Evolutionary conservation across 2,797 vertebrate species (phyloP).

Genomic region (Lindbergichthys nudifrons): DNA sequence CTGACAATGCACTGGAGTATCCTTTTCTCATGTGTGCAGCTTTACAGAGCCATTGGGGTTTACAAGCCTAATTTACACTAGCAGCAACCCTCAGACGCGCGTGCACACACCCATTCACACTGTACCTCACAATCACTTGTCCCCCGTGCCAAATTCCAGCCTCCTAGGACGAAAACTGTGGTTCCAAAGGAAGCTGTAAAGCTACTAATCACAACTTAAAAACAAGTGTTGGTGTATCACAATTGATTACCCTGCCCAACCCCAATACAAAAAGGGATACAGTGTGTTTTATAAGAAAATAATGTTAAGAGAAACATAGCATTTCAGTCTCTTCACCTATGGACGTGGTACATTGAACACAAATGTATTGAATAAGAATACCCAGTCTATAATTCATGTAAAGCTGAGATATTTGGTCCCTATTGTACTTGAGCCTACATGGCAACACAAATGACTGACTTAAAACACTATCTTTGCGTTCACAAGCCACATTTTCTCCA

Average conservation of each 20-base stretch:
- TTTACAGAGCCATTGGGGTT: neutral
- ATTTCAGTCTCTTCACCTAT: neutral
- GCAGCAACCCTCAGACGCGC: too few species aligned
- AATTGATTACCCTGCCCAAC: neutral
- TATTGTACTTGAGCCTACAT: neutral
- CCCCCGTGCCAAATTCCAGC: too few species aligned
- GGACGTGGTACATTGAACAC: neutral
- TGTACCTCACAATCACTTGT: too few species aligned
- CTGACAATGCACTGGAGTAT: slow-evolving; percentile 96
- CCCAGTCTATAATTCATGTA: neutral
- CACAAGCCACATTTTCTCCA: neutral
- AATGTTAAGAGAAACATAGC: neutral
- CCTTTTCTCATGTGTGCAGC: slow-evolving; percentile 76
- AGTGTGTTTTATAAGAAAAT: neutral
- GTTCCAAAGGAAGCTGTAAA: too few species aligned
- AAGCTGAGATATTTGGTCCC: neutral
- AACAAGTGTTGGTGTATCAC: neutral
- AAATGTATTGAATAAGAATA: neutral
- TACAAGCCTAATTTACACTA: too few species aligned
- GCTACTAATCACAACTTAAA: too few species aligned
- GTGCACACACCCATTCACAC: too few species aligned
- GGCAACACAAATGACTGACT: neutral
- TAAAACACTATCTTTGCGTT: neutral
- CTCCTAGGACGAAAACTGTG: too few species aligned
- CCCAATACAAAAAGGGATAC: neutral